Evolutionary conservation across 30 jellyfish, hydroid and myxozoan species (phyloP), one percentile per base, ranked within the genome.

Genomic region (Chironex yamaguchii): DNA sequence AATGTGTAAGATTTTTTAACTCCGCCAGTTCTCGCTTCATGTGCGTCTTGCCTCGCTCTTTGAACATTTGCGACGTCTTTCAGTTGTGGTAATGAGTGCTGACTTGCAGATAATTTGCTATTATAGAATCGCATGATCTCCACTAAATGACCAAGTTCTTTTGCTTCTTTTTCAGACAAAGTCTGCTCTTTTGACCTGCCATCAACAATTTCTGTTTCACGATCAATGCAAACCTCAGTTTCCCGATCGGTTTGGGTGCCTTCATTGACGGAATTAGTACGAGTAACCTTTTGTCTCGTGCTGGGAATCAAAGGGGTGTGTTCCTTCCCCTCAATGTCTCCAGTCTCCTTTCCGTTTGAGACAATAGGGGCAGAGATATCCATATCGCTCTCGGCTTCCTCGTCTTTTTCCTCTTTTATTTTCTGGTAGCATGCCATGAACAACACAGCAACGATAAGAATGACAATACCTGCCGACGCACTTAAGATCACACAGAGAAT

Each of bases 281-380:
- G 62, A 9, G 86, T 81, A 28, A 35, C 29, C 0, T 79, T 29
- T 29, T 62, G 81, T 6, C 27, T 32, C 17, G 48, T 79, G 30
- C 66, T 65, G 26, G 30, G 34, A 52, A 12, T 30, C 3, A 23
- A 52, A 11, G 76, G 76, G 14, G 34, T 34, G 29, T 28, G 3
- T 26, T 29, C 73, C 17, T 34, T 31, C n/a, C 86, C 36, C 49
- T 86, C n/a, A 34, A 74, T 31, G 29, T 68, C 89, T 17, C 84
- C 65, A 1, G 29, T 33, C 4, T 62, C 49, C 1, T 63, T 42
- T 1, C 82, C 64, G 3, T 88, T 14, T 3, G 76, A 68, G 0
- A 86, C 85, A 29, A 86, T 67, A 27, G 96, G 96, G n/a, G 76
- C 62, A 1, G 96, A 86, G n/a, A 86, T 86, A 34, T 86, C 96